phyloP scores from a whole-genome alignment of 2,888 invertebrate genomes.

The Silvanus unidentatus region DNA sequence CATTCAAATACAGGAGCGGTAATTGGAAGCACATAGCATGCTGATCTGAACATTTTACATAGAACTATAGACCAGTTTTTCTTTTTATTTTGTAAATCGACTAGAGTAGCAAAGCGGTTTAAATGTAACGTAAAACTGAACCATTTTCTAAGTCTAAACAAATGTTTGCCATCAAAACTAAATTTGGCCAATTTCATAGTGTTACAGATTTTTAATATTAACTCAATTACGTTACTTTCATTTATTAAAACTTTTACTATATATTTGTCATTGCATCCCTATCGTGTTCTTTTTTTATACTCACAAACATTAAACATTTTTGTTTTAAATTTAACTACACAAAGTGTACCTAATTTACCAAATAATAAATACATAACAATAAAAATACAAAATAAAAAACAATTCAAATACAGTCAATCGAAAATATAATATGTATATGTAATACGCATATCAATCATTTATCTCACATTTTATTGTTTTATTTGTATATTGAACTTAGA shows the following conservation, averaged over 20 bases:
- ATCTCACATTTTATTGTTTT: too few species aligned
- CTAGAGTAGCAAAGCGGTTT: slow-evolving; percentile 38
- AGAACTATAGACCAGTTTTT: slow-evolving; percentile 33
- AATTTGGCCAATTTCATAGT: slow-evolving; percentile 12
- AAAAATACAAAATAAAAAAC: too few species aligned
- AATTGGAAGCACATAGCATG: slow-evolving; percentile 45
- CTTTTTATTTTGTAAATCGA: slow-evolving; percentile 31
- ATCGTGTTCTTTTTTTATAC: slow-evolving; percentile 3
- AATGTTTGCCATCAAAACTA: slow-evolving; percentile 18
- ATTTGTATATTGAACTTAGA: too few species aligned
- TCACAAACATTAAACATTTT: slow-evolving; percentile 13
- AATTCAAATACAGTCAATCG: too few species aligned
- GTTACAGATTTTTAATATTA: background rate
- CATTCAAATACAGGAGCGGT: slow-evolving; percentile 40
- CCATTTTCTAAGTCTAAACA: slow-evolving; percentile 20
- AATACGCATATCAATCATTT: too few species aligned
- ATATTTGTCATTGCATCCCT: too few species aligned
- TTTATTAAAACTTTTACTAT: too few species aligned
- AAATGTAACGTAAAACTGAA: slow-evolving; percentile 35
- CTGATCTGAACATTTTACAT: slow-evolving; percentile 34
- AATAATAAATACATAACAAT: too few species aligned
- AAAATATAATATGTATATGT: too few species aligned
- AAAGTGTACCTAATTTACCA: too few species aligned
- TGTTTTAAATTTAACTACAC: too few species aligned
- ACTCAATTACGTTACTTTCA: too few species aligned